These are phyloP conservation scores for Chromobotia macracanthus DNA, from an alignment of 2,797 vertebrate genomes.

Conservation along the genomic window DNA sequence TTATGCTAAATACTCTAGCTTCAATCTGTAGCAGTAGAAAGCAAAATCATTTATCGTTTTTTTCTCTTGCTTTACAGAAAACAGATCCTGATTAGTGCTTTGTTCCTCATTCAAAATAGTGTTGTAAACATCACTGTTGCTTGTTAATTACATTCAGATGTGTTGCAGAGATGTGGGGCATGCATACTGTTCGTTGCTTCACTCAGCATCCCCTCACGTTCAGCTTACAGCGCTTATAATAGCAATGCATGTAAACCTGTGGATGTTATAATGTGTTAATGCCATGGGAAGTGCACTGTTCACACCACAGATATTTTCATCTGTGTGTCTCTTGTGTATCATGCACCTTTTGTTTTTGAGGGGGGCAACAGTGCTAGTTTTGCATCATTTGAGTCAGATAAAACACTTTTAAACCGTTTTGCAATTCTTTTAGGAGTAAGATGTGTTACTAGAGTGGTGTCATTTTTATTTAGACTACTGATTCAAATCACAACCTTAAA, in stretches of 20 bases:
- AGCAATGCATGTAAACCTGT: constrained; percentile 27
- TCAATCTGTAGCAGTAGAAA: constrained; percentile 42
- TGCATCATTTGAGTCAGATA: not conserved
- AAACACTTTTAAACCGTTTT: not conserved
- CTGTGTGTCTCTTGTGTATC: not conserved
- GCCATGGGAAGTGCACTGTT: constrained; percentile 39
- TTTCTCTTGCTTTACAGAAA: constrained; percentile 48
- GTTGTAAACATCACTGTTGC: constrained; percentile 66
- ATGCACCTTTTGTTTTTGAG: not conserved
- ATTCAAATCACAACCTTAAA: no score
- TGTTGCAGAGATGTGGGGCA: not conserved
- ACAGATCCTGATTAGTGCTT: constrained; percentile 69
- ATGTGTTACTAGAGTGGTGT: no score
- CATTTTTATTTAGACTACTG: no score
- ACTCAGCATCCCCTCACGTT: not conserved
- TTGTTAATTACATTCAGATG: constrained; percentile 51
- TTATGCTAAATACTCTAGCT: constrained; percentile 66
- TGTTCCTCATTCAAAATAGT: constrained; percentile 64
- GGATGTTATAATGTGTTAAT: constrained; percentile 22
- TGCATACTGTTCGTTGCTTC: constrained; percentile 6
- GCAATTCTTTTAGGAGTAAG: no score
- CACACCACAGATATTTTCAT: constrained; percentile 23
- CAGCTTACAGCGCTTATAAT: constrained; percentile 22
- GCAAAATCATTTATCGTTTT: constrained; percentile 48
- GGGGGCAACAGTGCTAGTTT: constrained; percentile 11